Evolutionary conservation across 2,113 vertebrate genomes (phyloP).

Genomic region (Cyprinodon brontotheroides): DNA sequence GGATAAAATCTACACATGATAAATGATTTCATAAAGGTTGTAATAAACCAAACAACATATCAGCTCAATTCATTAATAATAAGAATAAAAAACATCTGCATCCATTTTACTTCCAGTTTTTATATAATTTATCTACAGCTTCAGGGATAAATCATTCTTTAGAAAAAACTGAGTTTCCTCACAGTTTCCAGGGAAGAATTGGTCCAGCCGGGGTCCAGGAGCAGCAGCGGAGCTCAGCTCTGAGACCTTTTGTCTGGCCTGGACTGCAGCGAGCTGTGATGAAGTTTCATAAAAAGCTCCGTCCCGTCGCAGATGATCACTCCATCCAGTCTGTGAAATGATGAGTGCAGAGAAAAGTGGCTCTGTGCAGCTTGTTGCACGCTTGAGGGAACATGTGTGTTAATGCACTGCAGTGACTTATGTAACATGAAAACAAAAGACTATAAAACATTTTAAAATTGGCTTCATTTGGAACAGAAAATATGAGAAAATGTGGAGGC

Average conservation of each 20-base stretch:
- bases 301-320: slow-evolving; percentile 58
- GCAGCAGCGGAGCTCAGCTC: not conserved
- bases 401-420: slow-evolving; percentile 71
- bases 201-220: slow-evolving; percentile 8
- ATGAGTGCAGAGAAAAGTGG: slow-evolving; percentile 5
- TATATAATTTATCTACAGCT: not conserved
- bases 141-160: not conserved
- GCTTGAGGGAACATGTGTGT: slow-evolving; percentile 69
- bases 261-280: slow-evolving; percentile 10
- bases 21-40: not conserved
- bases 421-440: slow-evolving; percentile 42
- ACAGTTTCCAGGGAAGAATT: slow-evolving; percentile 19
- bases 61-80: not conserved
- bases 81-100: not conserved
- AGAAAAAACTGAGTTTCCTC: slow-evolving; percentile 12
- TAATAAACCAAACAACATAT: not conserved
- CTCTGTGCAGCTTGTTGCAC: slow-evolving; percentile 49
- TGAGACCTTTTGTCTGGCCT: slow-evolving; percentile 44
- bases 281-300: slow-evolving; percentile 26
- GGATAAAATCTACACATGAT: not conserved
- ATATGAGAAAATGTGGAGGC: not conserved
- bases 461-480: not conserved
- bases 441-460: not conserved
- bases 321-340: slow-evolving; percentile 34
- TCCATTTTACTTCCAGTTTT: not conserved